phyloP scores from a whole-genome alignment of 2,113 vertebrate species.

The Podilymbus podiceps region DNA sequence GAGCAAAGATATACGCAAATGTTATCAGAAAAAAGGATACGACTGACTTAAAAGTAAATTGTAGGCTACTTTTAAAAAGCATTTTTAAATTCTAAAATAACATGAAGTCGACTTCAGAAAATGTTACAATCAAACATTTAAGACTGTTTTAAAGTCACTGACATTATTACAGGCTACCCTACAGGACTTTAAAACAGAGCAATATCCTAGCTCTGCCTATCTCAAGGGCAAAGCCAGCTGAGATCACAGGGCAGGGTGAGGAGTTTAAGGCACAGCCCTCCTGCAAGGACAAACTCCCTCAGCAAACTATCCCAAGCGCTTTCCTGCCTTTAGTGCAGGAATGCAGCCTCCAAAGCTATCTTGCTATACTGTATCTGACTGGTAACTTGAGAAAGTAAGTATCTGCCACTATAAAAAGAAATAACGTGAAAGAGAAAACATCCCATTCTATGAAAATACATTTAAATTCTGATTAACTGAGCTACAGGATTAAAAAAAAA shows the following conservation, averaged over 20 bases:
- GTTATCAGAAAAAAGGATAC: not conserved
- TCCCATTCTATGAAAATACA: not conserved
- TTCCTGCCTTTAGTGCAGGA: not conserved
- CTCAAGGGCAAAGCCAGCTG: not conserved
- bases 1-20: not conserved
- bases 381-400: not conserved
- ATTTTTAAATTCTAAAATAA: not conserved
- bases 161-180: not conserved
- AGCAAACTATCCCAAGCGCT: not conserved
- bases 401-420: not conserved
- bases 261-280: not conserved
- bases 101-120: not conserved
- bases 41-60: not conserved
- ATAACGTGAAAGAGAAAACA: not conserved
- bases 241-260: not conserved
- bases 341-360: not conserved
- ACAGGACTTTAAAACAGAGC: not conserved
- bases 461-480: not conserved
- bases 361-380: not conserved
- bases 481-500: not conserved
- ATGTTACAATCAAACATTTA: not conserved
- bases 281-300: not conserved
- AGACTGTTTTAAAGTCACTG: not conserved
- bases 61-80: not conserved
- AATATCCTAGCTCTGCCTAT: not conserved